Evolutionary conservation across 2,797 vertebrate genomes (phyloP), one percentile per base, ranked within the genome.

Genomic region (Sparidentex hasta): DNA sequence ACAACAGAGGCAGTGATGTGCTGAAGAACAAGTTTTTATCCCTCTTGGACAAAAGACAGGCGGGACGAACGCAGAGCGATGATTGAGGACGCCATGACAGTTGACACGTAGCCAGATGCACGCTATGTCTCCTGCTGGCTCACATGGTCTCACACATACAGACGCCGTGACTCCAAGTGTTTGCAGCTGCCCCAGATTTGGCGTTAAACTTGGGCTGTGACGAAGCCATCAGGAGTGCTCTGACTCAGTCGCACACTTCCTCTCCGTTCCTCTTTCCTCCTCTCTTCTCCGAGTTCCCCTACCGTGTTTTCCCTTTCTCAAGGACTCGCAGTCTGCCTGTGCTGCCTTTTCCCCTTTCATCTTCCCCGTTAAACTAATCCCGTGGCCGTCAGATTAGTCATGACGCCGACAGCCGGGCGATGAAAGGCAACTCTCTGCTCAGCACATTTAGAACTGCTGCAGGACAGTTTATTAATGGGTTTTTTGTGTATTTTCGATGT

Each of bases 351-450:
- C 25, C 29, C 61, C 81, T 80, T 87, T 89, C 78, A 80, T 86
- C 78, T 84, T 64, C 16, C 38, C 74, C 29, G 63, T 85, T 78
- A 52, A 83, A 64, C 81, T 86, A 86, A 90, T 83, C 88, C 79
- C 25, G 67, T 64, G 81, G 81, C 69, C 73, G 65, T 80, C 80
- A 86, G 74, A 79, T 85, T 78, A 94, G 84, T 87, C 87, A 89
- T 59, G 81, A 46, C 12, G 84, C 62, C 12, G n/a, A 71, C 72
- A 76, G 80, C 58, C 52, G 33, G 64, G 21, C 4, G 52, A 77
- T 73, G 51, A 78, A 80, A 69, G 59, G 68, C 76, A 16, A 74
- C 38, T 81, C 80, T 65, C 51, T 74, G 67, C 57, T 65, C 55
- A 2, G 61, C 44, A 14, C 62, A 47, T 76, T 54, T 56, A n/a